Evolutionary conservation across 2,797 vertebrate species (phyloP).

Genomic region (Rhyacichthys aspro): DNA sequence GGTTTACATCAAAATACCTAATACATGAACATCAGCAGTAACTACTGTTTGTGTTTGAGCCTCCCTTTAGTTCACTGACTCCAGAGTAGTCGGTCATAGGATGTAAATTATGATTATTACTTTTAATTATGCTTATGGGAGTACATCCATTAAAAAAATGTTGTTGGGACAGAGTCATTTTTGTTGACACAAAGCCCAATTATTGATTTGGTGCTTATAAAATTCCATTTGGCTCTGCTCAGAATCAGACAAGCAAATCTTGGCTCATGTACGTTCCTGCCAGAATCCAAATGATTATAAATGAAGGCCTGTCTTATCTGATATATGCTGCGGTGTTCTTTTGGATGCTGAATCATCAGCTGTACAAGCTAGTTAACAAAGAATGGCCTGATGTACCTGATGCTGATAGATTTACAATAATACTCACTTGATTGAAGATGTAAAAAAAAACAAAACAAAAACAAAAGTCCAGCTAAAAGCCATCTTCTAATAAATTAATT

Average conservation of each 20-base stretch:
- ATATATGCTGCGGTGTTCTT: constrained; percentile 4
- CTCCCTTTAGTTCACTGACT: constrained; percentile 1
- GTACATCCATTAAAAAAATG: constrained; percentile 9
- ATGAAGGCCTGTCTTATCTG: constrained; percentile 10
- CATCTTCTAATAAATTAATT: constrained; percentile 25
- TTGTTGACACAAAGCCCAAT: constrained; percentile 14
- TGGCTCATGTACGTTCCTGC: background rate
- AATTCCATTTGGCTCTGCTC: constrained; percentile 8
- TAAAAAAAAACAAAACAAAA: too few relatives aligned
- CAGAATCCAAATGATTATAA: constrained; percentile 15
- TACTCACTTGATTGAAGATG: constrained; percentile 14
- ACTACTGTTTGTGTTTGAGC: background rate
- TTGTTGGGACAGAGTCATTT: constrained; percentile 8
- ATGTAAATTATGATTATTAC: constrained; percentile 2
- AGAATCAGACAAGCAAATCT: background rate
- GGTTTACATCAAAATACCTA: background rate
- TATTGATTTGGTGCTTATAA: constrained; percentile 9
- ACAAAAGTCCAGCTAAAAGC: constrained; percentile 24
- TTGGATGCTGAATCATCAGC: constrained; percentile 16
- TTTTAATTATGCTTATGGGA: constrained; percentile 7
- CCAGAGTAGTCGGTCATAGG: background rate
- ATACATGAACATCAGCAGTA: background rate
- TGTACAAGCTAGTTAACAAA: constrained; percentile 19
- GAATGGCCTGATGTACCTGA: constrained; percentile 12
- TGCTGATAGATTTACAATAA: constrained; percentile 22